Evolutionary conservation across 2,797 vertebrate species (phyloP), one percentile per base, ranked within the genome.

Genomic region (Pogonophryne albipinna): DNA sequence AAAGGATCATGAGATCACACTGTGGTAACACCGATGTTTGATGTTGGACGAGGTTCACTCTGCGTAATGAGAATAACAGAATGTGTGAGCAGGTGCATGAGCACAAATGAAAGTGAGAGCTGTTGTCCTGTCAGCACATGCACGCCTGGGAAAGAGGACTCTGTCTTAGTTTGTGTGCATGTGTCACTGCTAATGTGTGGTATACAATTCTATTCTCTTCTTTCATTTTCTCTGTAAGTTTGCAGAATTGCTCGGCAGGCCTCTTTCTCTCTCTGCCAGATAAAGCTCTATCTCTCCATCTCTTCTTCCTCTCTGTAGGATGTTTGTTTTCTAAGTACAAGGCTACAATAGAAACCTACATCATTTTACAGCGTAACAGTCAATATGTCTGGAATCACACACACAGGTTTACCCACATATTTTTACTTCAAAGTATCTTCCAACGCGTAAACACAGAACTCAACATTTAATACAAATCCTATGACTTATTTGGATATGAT

Each of bases 71-170:
- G 56, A 73, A 75, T 73, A 85, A 80, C 79, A 84, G 31, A 41
- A 65, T 72, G 60, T 50, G 76, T 74, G 69, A 79, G 76, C 85
- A 84, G 79, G 74, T 88, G 89, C 83, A 69, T 44, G 78, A 73
- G 50, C 65, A 78, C 69, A 74, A 86, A 70, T 78, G 87, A 86
- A 80, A 87, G 73, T 83, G 83, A 88, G 80, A 83, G 65, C 34
- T 57, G 59, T 61, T 78, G 78, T 75, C 67, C 63, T 38, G 51
- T 81, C 70, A 68, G 78, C 84, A 83, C 67, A 78, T 68, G 76
- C 66, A 27, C 12, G 27, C 51, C 6, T 55, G 50, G 23, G 19
- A 62, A 73, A 76, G 19, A 59, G 13, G 15, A 42, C 16, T 23
- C 47, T 1, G 34, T 38, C 34, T 38, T 38, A 4, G 55, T 66